Evolutionary conservation across 2,113 vertebrate species (phyloP).

Genomic region (Pteruthius melanotis): DNA sequence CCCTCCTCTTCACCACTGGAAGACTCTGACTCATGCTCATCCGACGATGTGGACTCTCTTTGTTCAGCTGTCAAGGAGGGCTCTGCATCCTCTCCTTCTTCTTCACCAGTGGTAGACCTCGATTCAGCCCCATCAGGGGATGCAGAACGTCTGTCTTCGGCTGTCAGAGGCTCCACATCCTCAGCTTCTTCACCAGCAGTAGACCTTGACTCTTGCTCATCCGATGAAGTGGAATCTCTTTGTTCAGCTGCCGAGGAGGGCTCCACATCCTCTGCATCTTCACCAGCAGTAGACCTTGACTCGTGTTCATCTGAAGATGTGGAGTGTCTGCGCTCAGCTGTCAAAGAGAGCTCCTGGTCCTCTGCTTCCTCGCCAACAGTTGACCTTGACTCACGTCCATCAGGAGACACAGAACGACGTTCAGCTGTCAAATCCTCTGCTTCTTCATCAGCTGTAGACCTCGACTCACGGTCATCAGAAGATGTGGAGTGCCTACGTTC

Average conservation of each 20-base stretch:
- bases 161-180: slow-evolving; percentile 61
- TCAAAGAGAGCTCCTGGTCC: slow-evolving; percentile 48
- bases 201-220: slow-evolving; percentile 56
- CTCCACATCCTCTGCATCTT: slow-evolving; percentile 27
- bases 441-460: slow-evolving; percentile 49
- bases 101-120: slow-evolving; percentile 36
- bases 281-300: slow-evolving; percentile 46
- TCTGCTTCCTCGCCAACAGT: slow-evolving; percentile 28
- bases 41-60: slow-evolving; percentile 72
- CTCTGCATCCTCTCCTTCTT: slow-evolving; percentile 41
- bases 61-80: slow-evolving; percentile 68
- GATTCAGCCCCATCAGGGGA: slow-evolving; percentile 69
- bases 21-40: slow-evolving; percentile 54
- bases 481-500: slow-evolving; percentile 73
- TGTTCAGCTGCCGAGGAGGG: slow-evolving; percentile 65
- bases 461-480: slow-evolving; percentile 59
- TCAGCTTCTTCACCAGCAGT: slow-evolving; percentile 45
- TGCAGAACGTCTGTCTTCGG: slow-evolving; percentile 66
- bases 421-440: slow-evolving; percentile 24
- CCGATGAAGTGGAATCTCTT: slow-evolving; percentile 72
- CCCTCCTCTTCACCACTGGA: slow-evolving; percentile 42
- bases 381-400: slow-evolving; percentile 53
- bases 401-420: neutral
- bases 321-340: slow-evolving; percentile 71
- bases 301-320: slow-evolving; percentile 67